Conservation (phyloP, 2,888 invertebrate species). For the Dicycla oo region DNA sequence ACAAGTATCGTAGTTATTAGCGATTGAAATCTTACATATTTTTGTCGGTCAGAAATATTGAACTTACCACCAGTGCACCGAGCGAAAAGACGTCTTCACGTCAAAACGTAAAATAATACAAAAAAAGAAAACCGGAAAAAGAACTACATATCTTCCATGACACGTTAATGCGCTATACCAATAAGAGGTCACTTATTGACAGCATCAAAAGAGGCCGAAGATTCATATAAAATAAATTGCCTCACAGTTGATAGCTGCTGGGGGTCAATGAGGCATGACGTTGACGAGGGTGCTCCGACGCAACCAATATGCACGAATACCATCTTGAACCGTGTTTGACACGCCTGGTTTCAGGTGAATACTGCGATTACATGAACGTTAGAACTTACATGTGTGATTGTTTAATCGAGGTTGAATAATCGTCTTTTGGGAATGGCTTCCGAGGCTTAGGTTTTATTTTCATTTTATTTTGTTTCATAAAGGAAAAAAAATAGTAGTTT, state of each 20-base stretch:
- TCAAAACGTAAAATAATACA: too few relatives aligned
- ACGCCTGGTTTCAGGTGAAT: slow-evolving; percentile 83
- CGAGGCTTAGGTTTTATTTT: not conserved
- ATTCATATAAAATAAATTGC: slow-evolving; percentile 89
- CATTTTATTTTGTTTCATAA: too few relatives aligned
- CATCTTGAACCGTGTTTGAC: slow-evolving; percentile 83
- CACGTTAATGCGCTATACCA: slow-evolving; percentile 62
- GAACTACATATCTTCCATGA: slow-evolving; percentile 18
- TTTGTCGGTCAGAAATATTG: too few relatives aligned
- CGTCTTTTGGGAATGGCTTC: not conserved
- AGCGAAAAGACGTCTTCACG: too few relatives aligned
- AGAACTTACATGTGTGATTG: slow-evolving; percentile 48
- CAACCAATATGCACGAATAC: slow-evolving; percentile 84
- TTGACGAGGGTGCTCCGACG: slow-evolving; percentile 84
- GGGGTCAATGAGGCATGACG: slow-evolving; percentile 88
- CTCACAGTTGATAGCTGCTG: slow-evolving; percentile 85
- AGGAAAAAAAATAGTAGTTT: too few relatives aligned
- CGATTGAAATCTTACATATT: too few relatives aligned
- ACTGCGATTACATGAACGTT: slow-evolving; percentile 59
- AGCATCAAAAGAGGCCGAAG: slow-evolving; percentile 82
- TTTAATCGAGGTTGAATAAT: slow-evolving; percentile 37
- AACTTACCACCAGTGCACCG: too few relatives aligned
- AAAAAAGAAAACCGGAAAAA: not conserved
- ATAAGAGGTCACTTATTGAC: slow-evolving; percentile 82
- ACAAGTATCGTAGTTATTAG: too few relatives aligned